phyloP scores from a whole-genome alignment of 1,140 invertebrate species.

The Calephelis virginiensis region DNA sequence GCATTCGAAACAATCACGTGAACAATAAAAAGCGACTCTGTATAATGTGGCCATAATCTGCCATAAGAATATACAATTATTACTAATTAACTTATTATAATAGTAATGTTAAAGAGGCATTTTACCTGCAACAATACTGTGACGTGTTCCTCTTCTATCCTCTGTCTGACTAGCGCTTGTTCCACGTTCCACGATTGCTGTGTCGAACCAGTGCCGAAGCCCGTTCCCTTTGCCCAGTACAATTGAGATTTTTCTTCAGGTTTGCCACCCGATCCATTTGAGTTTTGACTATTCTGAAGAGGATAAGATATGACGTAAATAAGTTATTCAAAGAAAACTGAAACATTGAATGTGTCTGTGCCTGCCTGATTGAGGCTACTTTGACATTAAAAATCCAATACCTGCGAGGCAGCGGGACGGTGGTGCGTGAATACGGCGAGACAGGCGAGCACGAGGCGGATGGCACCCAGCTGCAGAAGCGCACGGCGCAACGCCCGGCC shows the following conservation, averaged over 20 bases:
- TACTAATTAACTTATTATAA: too few species aligned
- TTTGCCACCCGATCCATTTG: slow-evolving; percentile 56
- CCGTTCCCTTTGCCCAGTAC: slow-evolving; percentile 97
- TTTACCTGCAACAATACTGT: slow-evolving; percentile 86
- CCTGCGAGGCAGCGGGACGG: slow-evolving; percentile 58
- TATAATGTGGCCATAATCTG: too few species aligned
- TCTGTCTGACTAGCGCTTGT: slow-evolving; percentile 91
- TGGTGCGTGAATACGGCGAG: slow-evolving; percentile 94
- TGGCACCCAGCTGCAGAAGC: slow-evolving; percentile 89
- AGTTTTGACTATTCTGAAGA: slow-evolving; percentile 56
- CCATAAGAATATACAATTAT: too few species aligned
- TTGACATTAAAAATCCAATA: not conserved
- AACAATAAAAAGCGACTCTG: too few species aligned
- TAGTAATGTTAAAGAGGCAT: not conserved
- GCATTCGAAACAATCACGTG: too few species aligned
- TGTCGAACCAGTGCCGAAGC: slow-evolving; percentile 96
- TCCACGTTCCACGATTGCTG: slow-evolving; percentile 98
- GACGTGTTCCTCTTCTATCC: slow-evolving; percentile 95
- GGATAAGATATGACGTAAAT: slow-evolving; percentile 5
- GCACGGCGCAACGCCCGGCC: slow-evolving; percentile 87
- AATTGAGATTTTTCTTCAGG: slow-evolving; percentile 89
- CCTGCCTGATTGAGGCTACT: too few species aligned
- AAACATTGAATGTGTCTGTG: too few species aligned
- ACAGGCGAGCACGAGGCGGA: slow-evolving; percentile 91
- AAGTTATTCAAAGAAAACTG: not conserved